These are phyloP conservation scores for Aphidius gifuensis DNA, from an alignment of 1,140 invertebrate species.

Conservation along the genomic window DNA sequence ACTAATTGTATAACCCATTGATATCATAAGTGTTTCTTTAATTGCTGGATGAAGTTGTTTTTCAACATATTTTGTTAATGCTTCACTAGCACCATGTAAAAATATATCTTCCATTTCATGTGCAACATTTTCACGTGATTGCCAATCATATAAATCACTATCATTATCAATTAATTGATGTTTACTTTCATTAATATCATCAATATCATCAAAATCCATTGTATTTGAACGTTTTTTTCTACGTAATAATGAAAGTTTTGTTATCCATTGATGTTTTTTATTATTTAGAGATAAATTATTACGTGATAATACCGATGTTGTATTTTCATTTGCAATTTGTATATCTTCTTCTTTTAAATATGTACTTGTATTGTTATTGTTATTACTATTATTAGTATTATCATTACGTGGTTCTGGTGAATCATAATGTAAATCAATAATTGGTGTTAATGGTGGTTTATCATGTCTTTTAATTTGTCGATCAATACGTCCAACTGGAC, in stretches of 20 bases:
- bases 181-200: slow-evolving; percentile 2
- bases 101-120: slow-evolving; percentile 81
- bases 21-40: slow-evolving; percentile 78
- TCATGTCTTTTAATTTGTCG: slow-evolving; percentile 49
- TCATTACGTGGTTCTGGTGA: slow-evolving; percentile 38
- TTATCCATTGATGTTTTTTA: slow-evolving; percentile 13
- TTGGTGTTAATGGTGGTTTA: slow-evolving; percentile 37
- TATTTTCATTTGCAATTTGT: slow-evolving; percentile 40
- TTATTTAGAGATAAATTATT: slow-evolving; percentile 1
- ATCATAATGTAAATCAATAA: slow-evolving; percentile 31
- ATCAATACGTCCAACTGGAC: slow-evolving; percentile 35
- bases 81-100: slow-evolving; percentile 70
- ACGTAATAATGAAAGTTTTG: slow-evolving; percentile 1
- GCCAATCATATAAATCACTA: slow-evolving; percentile 33
- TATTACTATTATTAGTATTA: slow-evolving; percentile 30
- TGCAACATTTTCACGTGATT: slow-evolving; percentile 60
- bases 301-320: slow-evolving; percentile 4
- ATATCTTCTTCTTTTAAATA: slow-evolving; percentile 39
- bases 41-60: slow-evolving; percentile 77
- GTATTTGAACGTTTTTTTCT: slow-evolving; percentile 9
- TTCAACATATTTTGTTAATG: slow-evolving; percentile 80
- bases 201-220: slow-evolving; percentile 3
- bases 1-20: slow-evolving; percentile 80
- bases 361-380: too few species aligned
- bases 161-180: slow-evolving; percentile 10